Percentiles rank a stretch among this genome's conserved stretches.
Evolutionary conservation across 1,140 invertebrate genomes (phyloP).

Genomic region (Drosophila burlai): DNA sequence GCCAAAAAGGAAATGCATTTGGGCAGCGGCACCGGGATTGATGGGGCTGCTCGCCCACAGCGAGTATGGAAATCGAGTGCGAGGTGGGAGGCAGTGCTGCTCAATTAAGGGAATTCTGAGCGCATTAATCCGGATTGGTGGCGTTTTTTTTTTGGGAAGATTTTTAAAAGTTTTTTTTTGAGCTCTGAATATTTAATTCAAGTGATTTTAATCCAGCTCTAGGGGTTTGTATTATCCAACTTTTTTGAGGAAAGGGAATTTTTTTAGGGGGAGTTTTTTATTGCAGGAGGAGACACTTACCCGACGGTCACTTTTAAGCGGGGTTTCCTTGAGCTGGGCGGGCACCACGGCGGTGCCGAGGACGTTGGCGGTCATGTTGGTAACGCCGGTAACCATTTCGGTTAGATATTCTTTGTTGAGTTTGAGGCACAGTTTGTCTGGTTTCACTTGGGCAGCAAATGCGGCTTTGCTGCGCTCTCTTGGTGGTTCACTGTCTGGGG

Average conservation of each 20-base stretch:
- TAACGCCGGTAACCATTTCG: constrained; percentile 84
- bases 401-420: constrained; percentile 71
- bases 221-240: constrained; percentile 8
- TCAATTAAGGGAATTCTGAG: constrained; percentile 42
- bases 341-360: constrained; percentile 74
- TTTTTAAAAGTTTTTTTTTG: background rate
- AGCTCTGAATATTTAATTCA: background rate
- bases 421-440: constrained; percentile 74
- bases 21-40: constrained; percentile 64
- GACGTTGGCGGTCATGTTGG: constrained; percentile 77
- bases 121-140: constrained; percentile 22
- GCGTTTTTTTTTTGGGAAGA: too few species aligned
- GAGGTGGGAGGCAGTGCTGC: constrained; percentile 44
- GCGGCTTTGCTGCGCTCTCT: constrained; percentile 53
- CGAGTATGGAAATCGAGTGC: constrained; percentile 34
- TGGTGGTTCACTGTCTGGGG: constrained; percentile 21
- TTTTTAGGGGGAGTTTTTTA: background rate
- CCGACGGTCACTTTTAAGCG: constrained; percentile 84
- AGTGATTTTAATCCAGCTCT: background rate
- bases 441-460: constrained; percentile 64
- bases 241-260: background rate
- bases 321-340: constrained; percentile 72
- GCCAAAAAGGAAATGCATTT: constrained; percentile 83
- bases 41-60: constrained; percentile 35
- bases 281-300: constrained; percentile 64